phyloP scores from a whole-genome alignment of 2,113 vertebrate species.

The Megalops atlanticus region DNA sequence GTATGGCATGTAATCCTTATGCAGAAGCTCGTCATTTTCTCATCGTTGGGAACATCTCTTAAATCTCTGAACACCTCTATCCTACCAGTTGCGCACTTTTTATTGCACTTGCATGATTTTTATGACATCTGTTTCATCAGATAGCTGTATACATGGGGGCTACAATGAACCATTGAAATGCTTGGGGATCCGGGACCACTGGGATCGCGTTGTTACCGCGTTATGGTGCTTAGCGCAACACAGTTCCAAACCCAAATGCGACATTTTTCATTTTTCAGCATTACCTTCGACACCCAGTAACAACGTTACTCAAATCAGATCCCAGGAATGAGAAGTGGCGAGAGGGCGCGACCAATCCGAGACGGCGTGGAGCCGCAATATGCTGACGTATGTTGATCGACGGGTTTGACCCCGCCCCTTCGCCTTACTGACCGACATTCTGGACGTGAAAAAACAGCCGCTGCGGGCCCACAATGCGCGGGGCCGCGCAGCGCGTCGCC shows the following conservation, averaged over 20 bases:
- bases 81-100: no score
- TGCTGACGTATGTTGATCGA: constrained; percentile 29
- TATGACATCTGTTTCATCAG: constrained; percentile 10
- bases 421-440: constrained; percentile 72
- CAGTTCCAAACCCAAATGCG: not conserved
- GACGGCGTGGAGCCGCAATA: constrained; percentile 14
- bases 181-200: not conserved
- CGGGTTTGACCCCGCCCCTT: constrained; percentile 46
- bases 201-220: not conserved
- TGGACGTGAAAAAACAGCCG: constrained; percentile 16
- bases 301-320: constrained; percentile 59
- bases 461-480: not conserved
- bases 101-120: no score
- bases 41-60: no score
- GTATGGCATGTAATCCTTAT: no score
- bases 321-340: constrained; percentile 14
- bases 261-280: not conserved
- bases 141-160: no score
- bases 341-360: constrained; percentile 68
- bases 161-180: no score
- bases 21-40: no score
- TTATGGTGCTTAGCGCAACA: not conserved
- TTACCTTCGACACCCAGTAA: constrained; percentile 60
- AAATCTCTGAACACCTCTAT: no score
- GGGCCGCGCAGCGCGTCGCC: not conserved